phyloP scores from a whole-genome alignment of 2,797 vertebrate species.

The Pelobates cultripes region DNA sequence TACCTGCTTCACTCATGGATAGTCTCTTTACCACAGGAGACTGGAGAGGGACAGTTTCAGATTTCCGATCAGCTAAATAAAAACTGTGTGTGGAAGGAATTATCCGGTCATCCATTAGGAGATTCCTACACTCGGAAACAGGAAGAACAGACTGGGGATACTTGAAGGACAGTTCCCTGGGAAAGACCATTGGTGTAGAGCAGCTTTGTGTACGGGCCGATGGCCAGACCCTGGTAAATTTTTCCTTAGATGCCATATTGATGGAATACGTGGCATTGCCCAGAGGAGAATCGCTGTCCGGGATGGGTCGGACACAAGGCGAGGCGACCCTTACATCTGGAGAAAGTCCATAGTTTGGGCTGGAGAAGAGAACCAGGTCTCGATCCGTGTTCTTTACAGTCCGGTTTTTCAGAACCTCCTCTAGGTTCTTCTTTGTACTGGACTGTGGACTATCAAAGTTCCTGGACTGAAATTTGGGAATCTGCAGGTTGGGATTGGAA shows the following conservation, averaged over 20 bases:
- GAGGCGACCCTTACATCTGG: not conserved
- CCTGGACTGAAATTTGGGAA: slow-evolving; percentile 80
- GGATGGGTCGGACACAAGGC: not conserved
- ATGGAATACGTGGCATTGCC: slow-evolving; percentile 70
- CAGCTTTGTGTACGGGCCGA: slow-evolving; percentile 54
- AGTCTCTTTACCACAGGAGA: slow-evolving; percentile 75
- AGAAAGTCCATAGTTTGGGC: not conserved
- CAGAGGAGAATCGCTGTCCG: slow-evolving; percentile 44
- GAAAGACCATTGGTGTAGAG: slow-evolving; percentile 64
- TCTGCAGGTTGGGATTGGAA: slow-evolving; percentile 77
- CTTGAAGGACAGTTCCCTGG: slow-evolving; percentile 62
- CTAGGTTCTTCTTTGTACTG: slow-evolving; percentile 75
- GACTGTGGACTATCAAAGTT: slow-evolving; percentile 80
- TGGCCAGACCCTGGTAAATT: not conserved
- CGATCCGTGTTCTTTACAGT: slow-evolving; percentile 54
- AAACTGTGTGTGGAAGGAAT: slow-evolving; percentile 65
- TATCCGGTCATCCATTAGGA: slow-evolving; percentile 15
- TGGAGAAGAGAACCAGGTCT: not conserved
- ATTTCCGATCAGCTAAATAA: slow-evolving; percentile 56
- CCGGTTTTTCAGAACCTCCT: slow-evolving; percentile 79
- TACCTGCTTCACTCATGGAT: slow-evolving; percentile 69
- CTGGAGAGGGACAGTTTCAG: slow-evolving; percentile 60
- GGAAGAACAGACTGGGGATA: slow-evolving; percentile 54
- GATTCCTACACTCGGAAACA: slow-evolving; percentile 25
- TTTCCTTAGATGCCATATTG: slow-evolving; percentile 58